These are phyloP conservation scores for Ahaetulla prasina DNA, from an alignment of 2,113 vertebrate species.

Conservation along the genomic window DNA sequence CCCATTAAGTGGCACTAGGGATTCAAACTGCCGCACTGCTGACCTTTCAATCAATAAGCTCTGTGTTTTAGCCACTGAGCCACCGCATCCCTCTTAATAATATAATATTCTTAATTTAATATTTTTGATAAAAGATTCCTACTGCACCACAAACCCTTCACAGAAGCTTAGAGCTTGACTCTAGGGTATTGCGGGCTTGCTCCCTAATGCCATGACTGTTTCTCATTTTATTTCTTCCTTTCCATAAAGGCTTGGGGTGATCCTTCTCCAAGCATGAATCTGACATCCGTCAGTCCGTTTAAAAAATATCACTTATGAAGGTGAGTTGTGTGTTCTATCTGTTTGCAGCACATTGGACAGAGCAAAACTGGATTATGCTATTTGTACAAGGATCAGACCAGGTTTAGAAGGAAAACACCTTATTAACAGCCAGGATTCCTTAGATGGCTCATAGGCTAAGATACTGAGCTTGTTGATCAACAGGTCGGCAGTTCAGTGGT, in stretches of 20 bases:
- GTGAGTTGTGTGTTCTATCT: slow-evolving; percentile 21
- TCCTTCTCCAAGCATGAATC: neutral
- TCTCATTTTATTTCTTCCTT: neutral
- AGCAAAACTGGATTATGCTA: neutral
- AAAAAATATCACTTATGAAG: neutral
- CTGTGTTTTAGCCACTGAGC: too few relatives aligned
- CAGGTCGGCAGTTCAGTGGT: too few relatives aligned
- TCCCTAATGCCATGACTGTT: neutral
- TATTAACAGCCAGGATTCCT: neutral
- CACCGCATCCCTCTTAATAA: too few relatives aligned
- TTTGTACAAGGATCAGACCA: neutral
- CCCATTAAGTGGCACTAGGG: accelerated
- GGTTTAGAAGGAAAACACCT: neutral
- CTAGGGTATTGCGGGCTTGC: neutral
- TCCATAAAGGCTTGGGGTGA: neutral
- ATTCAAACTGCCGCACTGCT: too few relatives aligned
- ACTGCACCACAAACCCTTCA: neutral
- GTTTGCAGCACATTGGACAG: slow-evolving; percentile 29
- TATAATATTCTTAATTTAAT: too few relatives aligned
- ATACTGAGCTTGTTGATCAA: too few relatives aligned
- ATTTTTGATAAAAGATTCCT: neutral
- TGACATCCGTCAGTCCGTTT: neutral
- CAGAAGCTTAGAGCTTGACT: neutral
- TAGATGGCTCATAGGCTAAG: neutral
- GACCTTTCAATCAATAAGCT: too few relatives aligned